These are phyloP conservation scores for Drosophila differens DNA, from an alignment of 2,888 invertebrate species.

Conservation along the genomic window DNA sequence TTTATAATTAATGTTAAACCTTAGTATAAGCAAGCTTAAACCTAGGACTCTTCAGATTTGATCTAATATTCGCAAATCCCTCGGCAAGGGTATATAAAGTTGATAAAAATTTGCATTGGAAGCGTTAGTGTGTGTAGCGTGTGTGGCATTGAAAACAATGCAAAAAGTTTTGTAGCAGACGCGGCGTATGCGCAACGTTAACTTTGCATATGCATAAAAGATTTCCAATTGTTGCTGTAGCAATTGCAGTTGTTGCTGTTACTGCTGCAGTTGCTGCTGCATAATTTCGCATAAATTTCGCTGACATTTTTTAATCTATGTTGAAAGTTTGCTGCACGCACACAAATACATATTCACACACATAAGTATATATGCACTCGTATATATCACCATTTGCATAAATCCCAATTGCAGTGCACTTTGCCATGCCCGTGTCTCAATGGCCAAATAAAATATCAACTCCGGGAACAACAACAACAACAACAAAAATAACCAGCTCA, in stretches of 20 bases:
- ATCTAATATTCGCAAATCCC: not conserved
- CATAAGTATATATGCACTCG: constrained; percentile 19
- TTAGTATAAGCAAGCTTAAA: not conserved
- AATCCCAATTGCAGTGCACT: constrained; percentile 80
- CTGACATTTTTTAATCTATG: constrained; percentile 78
- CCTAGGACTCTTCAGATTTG: not conserved
- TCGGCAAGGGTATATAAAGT: constrained; percentile 6
- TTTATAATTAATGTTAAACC: not conserved
- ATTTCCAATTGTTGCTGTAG: constrained; percentile 42
- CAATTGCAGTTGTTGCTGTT: constrained; percentile 27
- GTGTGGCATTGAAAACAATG: constrained; percentile 69
- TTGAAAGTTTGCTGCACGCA: constrained; percentile 62
- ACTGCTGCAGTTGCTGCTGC: constrained; percentile 51
- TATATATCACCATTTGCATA: constrained; percentile 75
- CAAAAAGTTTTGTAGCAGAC: constrained; percentile 44
- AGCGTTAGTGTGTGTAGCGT: constrained; percentile 32
- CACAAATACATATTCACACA: constrained; percentile 14
- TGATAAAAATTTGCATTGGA: constrained; percentile 38
- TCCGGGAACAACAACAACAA: constrained; percentile 16
- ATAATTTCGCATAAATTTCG: constrained; percentile 77
- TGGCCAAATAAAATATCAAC: constrained; percentile 78
- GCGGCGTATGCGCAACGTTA: constrained; percentile 71
- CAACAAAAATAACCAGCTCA: constrained; percentile 33
- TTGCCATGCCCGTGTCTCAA: constrained; percentile 72
- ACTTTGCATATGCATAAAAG: constrained; percentile 73